Evolutionary conservation across 35 echinoderm and acorn worm genomes (phyloP), one percentile per base, ranked within the genome.

Genomic region (Stichopus chloronotus): DNA sequence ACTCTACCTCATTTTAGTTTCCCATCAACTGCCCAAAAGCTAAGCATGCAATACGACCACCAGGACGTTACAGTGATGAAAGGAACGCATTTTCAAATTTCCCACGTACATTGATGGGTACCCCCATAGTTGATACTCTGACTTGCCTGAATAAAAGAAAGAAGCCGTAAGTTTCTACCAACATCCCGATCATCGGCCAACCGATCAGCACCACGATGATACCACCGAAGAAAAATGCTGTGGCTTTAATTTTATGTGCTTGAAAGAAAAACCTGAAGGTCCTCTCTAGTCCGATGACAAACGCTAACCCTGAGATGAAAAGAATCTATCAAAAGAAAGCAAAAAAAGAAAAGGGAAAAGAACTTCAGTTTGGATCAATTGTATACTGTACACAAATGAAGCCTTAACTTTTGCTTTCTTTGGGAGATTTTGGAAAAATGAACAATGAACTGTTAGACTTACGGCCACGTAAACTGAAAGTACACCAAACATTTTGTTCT

Each of bases 181-280:
- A 78, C 97, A 99, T 99, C 63, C 97, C 97, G 16, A 99, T 92
- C 55, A 95, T 76, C 0, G 97, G 97, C 97, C 97, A 99, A 16
- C 97, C 97, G 83, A 99, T 93, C 13, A 99, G 83, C 56, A 99
- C 97, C 24, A 99, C 94, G 17, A 96, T 11, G n/a, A 99, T 99
- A 24, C 97, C 97, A 52, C 97, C 97, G 78, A 99, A 92, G 84
- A 99, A 99, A 79, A 99, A 99, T 9, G 72, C 83, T 22, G 95
- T 99, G n/a, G 92, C 97, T 94, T 99, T 96, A 8, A 96, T 76
- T 95, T 99, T 99, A 79, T 99, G 97, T 43, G 60, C 77, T 83
- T 99, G 97, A 92, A 99, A 99, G 94, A 99, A 99, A 91, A 99
- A 99, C 53, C 92, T 90, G 81, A 99, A 99, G 63, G 97, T 99